Evolutionary conservation across 2,113 vertebrate species (phyloP), one percentile per base, ranked within the genome.

Genomic region (Coregonus clupeaformis): DNA sequence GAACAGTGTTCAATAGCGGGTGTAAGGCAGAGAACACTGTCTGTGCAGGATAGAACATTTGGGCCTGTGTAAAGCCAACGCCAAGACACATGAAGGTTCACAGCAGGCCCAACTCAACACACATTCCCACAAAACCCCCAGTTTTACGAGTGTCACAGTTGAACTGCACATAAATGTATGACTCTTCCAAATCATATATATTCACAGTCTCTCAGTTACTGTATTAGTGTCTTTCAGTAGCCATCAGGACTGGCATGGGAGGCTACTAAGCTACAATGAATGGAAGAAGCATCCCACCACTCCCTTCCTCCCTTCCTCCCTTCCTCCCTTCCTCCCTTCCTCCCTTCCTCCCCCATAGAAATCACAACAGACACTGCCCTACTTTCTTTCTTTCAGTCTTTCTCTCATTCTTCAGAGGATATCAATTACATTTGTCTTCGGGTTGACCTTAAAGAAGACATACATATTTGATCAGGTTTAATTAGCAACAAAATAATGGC

Each of bases 391-490:
- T 76, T 36, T 32, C 36, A n/a, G 30, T 18, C 49, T 62, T 52
- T 22, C 29, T 5, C 14, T 47, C 63, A 49, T 29, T 72, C n/a
- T 59, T 69, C 62, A 59, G 29, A 36, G 62, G 63, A n/a, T 59
- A 71, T 65, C 62, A 42, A 55, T 73, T 86, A 83, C 75, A 70
- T 85, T 3, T 75, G 79, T 83, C 80, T 47, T 72, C 9, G 75
- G 22, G 55, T 72, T 92, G 91, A 92, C 91, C 90, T 92, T 88
- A 88, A 82, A 82, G 52, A 80, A 80, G 45, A 30, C 69, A 76
- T 78, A 79, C 85, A 87, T 87, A 86, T 90, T 90, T 90, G 81
- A 91, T 88, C 79, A 76, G 83, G 76, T 85, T 73, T 89, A 91
- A 92, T 91, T 83, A 88, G 77, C 80, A 81, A 60, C 57, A 73